phyloP scores from a whole-genome alignment of 2,113 vertebrate genomes.

The Saguinus midas region DNA sequence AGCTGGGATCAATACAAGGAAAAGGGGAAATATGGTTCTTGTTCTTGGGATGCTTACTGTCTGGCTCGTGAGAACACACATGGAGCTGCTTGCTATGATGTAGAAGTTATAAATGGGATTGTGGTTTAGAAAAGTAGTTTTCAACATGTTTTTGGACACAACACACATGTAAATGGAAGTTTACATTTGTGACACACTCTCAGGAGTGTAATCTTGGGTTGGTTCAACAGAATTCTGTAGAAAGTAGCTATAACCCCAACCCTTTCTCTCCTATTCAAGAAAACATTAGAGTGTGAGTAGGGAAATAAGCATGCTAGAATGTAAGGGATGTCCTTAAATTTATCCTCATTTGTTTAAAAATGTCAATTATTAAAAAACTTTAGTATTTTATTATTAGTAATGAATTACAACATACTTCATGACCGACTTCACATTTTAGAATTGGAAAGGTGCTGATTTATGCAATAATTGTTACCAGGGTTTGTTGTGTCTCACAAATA shows the following conservation, averaged over 20 bases:
- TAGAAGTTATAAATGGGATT: background rate
- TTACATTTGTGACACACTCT: background rate
- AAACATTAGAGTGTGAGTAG: background rate
- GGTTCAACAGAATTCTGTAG: background rate
- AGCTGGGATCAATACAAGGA: background rate
- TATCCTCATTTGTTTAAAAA: background rate
- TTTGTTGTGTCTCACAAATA: background rate
- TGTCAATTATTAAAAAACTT: background rate
- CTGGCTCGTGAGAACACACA: background rate
- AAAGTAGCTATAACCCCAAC: background rate
- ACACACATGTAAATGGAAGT: background rate
- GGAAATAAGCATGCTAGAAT: background rate
- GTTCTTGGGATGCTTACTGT: background rate
- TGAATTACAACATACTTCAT: background rate
- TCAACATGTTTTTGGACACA: background rate
- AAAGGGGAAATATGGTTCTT: background rate
- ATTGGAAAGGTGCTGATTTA: background rate
- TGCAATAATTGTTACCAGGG: background rate
- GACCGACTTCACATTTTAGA: background rate
- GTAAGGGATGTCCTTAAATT: background rate
- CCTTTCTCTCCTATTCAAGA: background rate
- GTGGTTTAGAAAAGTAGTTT: conserved; percentile 25
- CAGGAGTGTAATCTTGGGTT: background rate
- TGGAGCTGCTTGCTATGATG: background rate
- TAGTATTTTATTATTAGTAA: background rate